phyloP scores from a whole-genome alignment of 2,888 invertebrate genomes.

The Acronicta aceris region DNA sequence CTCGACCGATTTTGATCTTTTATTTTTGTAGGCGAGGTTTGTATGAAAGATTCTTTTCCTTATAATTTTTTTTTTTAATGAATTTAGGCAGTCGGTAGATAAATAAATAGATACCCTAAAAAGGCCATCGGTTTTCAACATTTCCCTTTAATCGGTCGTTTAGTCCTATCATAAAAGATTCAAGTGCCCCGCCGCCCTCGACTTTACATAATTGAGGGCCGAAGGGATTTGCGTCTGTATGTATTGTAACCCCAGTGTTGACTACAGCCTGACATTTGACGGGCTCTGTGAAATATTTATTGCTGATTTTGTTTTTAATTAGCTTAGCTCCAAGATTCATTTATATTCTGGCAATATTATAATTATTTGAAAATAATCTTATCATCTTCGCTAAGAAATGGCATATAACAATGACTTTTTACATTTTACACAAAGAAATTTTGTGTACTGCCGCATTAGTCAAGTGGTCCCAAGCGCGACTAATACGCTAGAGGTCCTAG shows the following conservation, averaged over 20 bases:
- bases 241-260: conserved; percentile 42
- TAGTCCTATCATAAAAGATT: conserved; percentile 49
- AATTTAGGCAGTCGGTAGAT: background rate
- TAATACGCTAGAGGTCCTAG: too few relatives aligned
- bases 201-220: conserved; percentile 50
- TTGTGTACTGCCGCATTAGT: too few relatives aligned
- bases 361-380: too few relatives aligned
- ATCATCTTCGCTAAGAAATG: too few relatives aligned
- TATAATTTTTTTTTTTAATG: too few relatives aligned
- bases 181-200: conserved; percentile 18
- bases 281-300: conserved; percentile 43
- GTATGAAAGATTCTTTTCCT: too few relatives aligned
- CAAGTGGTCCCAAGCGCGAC: too few relatives aligned
- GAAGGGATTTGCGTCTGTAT: conserved; percentile 44
- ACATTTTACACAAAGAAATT: too few relatives aligned
- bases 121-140: conserved; percentile 17
- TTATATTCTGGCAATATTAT: conserved; percentile 20
- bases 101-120: conserved; percentile 6
- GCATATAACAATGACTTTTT: too few relatives aligned
- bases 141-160: conserved; percentile 31
- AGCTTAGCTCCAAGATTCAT: conserved; percentile 25
- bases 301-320: conserved; percentile 49
- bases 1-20: too few relatives aligned
- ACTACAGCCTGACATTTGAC: conserved; percentile 32
- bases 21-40: too few relatives aligned